A percentile compares a stretch with the other conserved stretches of the same genome.
Conservation (phyloP, 2,797 vertebrate species). For the Crocidura indochinensis region DNA sequence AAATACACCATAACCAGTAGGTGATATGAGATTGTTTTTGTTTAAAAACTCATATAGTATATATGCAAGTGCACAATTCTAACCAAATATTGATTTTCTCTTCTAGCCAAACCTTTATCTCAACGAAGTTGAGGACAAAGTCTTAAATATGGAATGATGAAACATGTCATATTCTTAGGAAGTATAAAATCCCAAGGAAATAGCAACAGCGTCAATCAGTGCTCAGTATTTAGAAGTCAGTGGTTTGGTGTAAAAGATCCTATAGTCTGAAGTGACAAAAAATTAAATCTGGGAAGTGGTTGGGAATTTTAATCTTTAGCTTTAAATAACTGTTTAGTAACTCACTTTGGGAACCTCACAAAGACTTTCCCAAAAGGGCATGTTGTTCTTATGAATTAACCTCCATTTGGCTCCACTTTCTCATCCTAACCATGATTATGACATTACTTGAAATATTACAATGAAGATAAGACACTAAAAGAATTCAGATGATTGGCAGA, state of each 20-base stretch:
- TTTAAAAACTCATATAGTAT: not conserved
- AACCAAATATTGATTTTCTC: not conserved
- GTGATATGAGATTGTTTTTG: not conserved
- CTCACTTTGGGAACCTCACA: conserved; percentile 31
- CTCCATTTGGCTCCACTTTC: conserved; percentile 47
- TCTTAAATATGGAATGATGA: not conserved
- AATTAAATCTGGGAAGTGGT: conserved; percentile 13
- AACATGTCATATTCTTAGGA: not conserved
- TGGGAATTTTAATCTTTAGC: not conserved
- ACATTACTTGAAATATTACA: conserved; percentile 62
- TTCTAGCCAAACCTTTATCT: not conserved
- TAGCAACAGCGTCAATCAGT: conserved; percentile 20
- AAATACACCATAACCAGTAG: not conserved
- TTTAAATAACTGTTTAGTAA: conserved; percentile 56
- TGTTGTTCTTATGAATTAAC: not conserved
- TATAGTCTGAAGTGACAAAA: conserved; percentile 45
- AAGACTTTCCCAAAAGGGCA: conserved; percentile 51
- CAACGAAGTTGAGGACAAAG: not conserved
- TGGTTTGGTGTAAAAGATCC: not conserved
- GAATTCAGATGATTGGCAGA: conserved; percentile 42
- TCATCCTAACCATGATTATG: conserved; percentile 41
- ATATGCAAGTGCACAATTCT: rapidly evolving
- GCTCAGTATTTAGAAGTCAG: not conserved
- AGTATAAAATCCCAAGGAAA: conserved; percentile 35
- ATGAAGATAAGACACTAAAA: conserved; percentile 60